Conservation (phyloP, 2,797 vertebrate genomes). For the Sparus aurata region DNA sequence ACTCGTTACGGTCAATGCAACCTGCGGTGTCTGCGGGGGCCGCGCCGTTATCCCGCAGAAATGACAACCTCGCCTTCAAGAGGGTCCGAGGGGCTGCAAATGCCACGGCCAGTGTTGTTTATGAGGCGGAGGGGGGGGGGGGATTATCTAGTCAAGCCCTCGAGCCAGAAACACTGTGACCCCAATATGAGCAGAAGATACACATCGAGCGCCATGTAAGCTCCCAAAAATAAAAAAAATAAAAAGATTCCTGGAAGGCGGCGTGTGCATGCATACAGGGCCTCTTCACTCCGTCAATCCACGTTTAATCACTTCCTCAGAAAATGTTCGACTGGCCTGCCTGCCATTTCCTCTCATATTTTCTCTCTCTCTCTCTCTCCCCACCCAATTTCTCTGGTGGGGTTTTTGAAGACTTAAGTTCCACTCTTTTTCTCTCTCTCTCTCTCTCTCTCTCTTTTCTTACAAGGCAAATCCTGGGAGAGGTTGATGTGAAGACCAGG, state of each 20-base stretch:
- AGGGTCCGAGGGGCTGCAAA: slow-evolving; percentile 73
- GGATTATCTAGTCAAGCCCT: slow-evolving; percentile 82
- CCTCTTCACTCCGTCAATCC: slow-evolving; percentile 72
- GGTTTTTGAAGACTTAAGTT: slow-evolving; percentile 78
- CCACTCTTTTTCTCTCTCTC: slow-evolving; percentile 44
- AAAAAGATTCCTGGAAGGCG: slow-evolving; percentile 78
- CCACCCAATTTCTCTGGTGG: slow-evolving; percentile 67
- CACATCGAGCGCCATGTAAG: slow-evolving; percentile 79
- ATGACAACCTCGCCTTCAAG: slow-evolving; percentile 65
- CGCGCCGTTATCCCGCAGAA: slow-evolving; percentile 46
- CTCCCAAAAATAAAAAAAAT: slow-evolving; percentile 33
- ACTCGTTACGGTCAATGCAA: slow-evolving; percentile 57
- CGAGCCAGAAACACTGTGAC: slow-evolving; percentile 76
- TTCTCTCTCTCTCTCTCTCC: slow-evolving; percentile 18
- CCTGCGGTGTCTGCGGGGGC: slow-evolving; percentile 49
- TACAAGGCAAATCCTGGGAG: slow-evolving; percentile 83
- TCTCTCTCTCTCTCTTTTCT: slow-evolving; percentile 43
- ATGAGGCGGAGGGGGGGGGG: slow-evolving; percentile 44
- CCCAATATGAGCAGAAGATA: slow-evolving; percentile 84
- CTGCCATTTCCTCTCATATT: slow-evolving; percentile 64
- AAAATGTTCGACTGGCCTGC: slow-evolving; percentile 60
- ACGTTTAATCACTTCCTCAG: slow-evolving; percentile 79
- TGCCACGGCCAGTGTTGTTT: slow-evolving; percentile 85
- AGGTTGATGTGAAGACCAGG: slow-evolving; percentile 86
- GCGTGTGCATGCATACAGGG: slow-evolving; percentile 71